A percentile compares a stretch with the other conserved stretches of the same genome.
These are phyloP conservation scores for Ploceus nigricollis DNA, from an alignment of 2,113 vertebrate species.

Conservation along the genomic window DNA sequence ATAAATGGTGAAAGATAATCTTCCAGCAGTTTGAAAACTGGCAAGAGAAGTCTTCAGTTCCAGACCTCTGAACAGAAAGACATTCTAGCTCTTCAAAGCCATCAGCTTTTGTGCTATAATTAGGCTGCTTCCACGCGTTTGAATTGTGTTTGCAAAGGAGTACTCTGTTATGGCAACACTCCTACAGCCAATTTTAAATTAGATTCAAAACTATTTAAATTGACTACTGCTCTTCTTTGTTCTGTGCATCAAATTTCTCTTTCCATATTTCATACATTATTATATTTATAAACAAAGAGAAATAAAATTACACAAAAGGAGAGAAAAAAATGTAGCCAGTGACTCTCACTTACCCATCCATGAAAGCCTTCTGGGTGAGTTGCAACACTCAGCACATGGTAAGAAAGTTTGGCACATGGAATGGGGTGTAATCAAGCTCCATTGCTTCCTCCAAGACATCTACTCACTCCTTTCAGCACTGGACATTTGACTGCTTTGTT, in stretches of 20 bases:
- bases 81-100: neutral
- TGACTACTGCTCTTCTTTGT: neutral
- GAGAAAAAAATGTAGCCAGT: neutral
- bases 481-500: neutral
- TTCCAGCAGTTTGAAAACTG: neutral
- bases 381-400: neutral
- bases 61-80: neutral
- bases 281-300: neutral
- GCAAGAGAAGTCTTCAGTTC: neutral
- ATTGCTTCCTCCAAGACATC: neutral
- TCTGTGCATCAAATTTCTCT: neutral
- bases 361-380: neutral
- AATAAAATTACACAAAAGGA: neutral
- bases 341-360: neutral
- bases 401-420: neutral
- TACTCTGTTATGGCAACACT: neutral
- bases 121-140: neutral
- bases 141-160: neutral
- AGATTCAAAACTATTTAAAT: neutral
- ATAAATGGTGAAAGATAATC: neutral
- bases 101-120: neutral
- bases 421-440: neutral
- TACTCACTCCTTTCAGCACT: neutral
- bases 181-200: neutral
- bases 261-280: neutral